phyloP scores from a whole-genome alignment of 2,797 vertebrate genomes.

The Australoheros facetus region DNA sequence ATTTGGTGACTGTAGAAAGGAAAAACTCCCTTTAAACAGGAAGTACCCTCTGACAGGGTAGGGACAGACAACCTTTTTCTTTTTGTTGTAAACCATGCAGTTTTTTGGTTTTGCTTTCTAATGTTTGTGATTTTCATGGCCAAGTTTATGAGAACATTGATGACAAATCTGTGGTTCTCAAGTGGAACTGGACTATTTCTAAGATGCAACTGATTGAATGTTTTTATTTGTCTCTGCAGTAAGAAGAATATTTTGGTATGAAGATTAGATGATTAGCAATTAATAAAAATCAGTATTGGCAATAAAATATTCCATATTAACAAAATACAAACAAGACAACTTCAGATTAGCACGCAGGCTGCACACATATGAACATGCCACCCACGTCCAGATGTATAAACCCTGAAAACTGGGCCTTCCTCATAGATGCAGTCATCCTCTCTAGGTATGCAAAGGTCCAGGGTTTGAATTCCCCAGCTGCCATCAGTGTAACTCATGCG shows the following conservation, averaged over 20 bases:
- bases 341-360: background rate
- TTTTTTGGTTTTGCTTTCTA: too few relatives aligned
- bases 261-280: too few relatives aligned
- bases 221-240: too few relatives aligned
- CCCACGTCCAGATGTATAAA: background rate
- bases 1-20: background rate
- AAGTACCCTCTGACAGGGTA: background rate
- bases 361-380: background rate
- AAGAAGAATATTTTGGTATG: too few relatives aligned
- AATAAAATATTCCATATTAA: background rate
- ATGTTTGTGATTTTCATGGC: too few relatives aligned
- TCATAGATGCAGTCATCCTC: background rate
- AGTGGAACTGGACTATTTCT: too few relatives aligned
- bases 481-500: background rate
- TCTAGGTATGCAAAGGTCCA: background rate
- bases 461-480: background rate
- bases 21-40: background rate
- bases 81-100: too few relatives aligned
- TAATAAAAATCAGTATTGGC: too few relatives aligned
- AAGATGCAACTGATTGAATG: too few relatives aligned
- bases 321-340: background rate
- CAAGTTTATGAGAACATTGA: too few relatives aligned
- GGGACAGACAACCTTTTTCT: too few relatives aligned
- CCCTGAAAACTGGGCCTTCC: background rate
- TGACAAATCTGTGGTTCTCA: too few relatives aligned